These are phyloP conservation scores for Ailurus styani DNA, from an alignment of 2,113 vertebrate species.

Conservation along the genomic window DNA sequence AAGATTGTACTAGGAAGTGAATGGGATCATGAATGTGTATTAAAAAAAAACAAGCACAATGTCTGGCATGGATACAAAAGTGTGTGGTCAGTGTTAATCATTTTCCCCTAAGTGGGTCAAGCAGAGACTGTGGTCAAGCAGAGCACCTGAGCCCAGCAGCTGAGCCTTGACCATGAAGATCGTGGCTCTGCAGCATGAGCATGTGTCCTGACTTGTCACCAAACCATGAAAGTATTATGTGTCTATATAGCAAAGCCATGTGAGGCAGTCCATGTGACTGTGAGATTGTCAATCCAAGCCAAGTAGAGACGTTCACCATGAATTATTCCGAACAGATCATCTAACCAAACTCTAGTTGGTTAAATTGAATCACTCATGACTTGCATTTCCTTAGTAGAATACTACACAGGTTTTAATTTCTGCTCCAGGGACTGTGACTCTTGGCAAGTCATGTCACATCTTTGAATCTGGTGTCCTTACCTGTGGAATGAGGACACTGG, in stretches of 20 bases:
- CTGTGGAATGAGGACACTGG: not conserved
- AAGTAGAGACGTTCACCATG: not conserved
- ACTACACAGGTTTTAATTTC: fast-evolving
- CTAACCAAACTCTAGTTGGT: not conserved
- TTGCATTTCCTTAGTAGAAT: not conserved
- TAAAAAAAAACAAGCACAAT: fast-evolving
- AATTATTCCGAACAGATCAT: not conserved
- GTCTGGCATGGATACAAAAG: not conserved
- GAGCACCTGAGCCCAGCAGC: not conserved
- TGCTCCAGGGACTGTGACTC: not conserved
- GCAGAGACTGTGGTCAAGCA: not conserved
- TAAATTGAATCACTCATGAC: too few species aligned
- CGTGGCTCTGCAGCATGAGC: not conserved
- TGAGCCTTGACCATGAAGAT: not conserved
- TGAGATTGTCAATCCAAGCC: not conserved
- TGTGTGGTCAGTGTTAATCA: fast-evolving
- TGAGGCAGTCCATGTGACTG: not conserved
- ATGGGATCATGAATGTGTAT: too few species aligned
- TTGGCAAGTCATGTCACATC: not conserved
- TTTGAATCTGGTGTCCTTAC: not conserved
- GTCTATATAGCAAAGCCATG: not conserved
- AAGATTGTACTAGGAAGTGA: not conserved
- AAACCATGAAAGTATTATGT: not conserved
- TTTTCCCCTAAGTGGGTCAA: too few species aligned
- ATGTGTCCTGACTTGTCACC: not conserved